Evolutionary conservation across 2,113 vertebrate species (phyloP).

Genomic region (Aegotheles bennettii): DNA sequence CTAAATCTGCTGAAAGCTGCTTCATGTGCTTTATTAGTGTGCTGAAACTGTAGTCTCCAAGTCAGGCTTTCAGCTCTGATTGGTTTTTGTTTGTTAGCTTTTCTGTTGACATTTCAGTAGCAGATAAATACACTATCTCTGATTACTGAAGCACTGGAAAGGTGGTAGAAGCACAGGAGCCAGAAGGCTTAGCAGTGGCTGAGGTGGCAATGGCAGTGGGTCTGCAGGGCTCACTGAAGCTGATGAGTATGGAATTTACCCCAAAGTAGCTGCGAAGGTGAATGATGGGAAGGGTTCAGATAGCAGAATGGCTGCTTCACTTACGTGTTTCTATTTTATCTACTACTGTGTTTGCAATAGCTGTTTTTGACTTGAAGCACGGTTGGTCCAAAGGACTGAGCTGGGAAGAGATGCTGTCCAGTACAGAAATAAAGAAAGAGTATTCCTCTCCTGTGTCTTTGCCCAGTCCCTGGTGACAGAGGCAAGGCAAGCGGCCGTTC

Average conservation of each 20-base stretch:
- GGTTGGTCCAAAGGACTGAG: background rate
- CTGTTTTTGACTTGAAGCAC: no score
- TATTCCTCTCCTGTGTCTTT: fast-evolving
- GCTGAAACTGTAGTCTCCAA: background rate
- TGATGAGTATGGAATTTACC: fast-evolving
- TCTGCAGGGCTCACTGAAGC: background rate
- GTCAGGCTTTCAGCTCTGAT: background rate
- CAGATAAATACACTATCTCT: background rate
- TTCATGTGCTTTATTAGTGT: background rate
- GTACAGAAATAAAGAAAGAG: background rate
- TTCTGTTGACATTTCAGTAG: background rate
- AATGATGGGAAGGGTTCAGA: fast-evolving
- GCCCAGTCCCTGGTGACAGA: fast-evolving
- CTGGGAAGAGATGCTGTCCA: background rate
- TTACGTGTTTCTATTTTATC: fast-evolving
- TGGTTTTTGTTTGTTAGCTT: background rate
- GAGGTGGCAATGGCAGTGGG: background rate
- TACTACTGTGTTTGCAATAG: fast-evolving
- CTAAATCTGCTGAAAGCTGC: background rate
- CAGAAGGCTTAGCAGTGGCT: no score
- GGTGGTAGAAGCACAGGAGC: background rate
- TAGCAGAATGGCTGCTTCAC: fast-evolving
- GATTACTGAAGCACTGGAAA: background rate
- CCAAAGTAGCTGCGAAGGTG: background rate
- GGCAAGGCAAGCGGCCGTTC: fast-evolving